These are phyloP conservation scores for Megalopta genalis DNA, from an alignment of 1,140 invertebrate genomes.

Conservation along the genomic window DNA sequence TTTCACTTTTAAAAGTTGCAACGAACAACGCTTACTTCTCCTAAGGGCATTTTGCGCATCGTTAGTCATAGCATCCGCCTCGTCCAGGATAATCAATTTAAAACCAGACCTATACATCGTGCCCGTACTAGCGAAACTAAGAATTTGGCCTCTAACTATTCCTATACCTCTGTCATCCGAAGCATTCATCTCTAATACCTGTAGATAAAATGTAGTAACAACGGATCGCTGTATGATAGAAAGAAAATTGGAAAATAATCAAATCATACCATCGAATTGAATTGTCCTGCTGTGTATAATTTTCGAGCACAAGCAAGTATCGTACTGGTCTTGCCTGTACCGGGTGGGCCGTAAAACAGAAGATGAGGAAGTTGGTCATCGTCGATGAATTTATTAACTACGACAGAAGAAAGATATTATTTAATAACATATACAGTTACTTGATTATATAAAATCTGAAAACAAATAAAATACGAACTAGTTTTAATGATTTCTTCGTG, in stretches of 20 bases:
- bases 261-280: conserved; percentile 90
- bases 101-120: conserved; percentile 96
- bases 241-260: conserved; percentile 3
- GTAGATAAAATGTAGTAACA: not conserved
- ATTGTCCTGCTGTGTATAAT: conserved; percentile 93
- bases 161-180: conserved; percentile 99
- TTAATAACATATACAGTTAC: not conserved
- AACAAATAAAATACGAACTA: conserved; percentile 84
- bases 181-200: conserved; percentile 97
- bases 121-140: conserved; percentile 99
- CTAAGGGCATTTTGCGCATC: conserved; percentile 99
- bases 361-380: conserved; percentile 97
- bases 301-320: conserved; percentile 97
- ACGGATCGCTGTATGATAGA: not conserved
- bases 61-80: conserved; percentile 99
- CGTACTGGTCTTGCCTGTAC: conserved; percentile 99
- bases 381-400: conserved; percentile 95
- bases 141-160: conserved; percentile 96
- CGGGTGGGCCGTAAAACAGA: conserved; percentile 98
- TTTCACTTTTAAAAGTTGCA: not conserved
- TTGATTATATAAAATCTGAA: conserved; percentile 4
- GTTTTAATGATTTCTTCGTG: conserved; percentile 98
- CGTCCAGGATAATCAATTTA: conserved; percentile 98
- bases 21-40: conserved; percentile 86
- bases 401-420: conserved; percentile 70